Conservation (phyloP, 2,888 invertebrate species). For the Herminia tarsipennalis region DNA sequence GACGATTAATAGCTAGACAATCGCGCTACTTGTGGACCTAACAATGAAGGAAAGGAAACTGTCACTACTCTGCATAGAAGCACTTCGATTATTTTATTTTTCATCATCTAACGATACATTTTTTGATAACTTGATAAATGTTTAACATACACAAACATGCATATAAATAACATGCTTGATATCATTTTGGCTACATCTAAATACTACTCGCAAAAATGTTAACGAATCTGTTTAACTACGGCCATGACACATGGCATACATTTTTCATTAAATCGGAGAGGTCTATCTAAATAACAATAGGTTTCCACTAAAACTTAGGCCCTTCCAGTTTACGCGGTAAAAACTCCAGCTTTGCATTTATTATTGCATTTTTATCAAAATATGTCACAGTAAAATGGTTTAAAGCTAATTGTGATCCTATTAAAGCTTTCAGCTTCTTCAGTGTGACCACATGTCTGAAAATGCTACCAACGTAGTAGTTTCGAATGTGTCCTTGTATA, state of each 20-base stretch:
- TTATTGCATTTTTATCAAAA: constrained; percentile 54
- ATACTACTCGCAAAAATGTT: constrained; percentile 73
- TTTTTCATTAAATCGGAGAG: constrained; percentile 54
- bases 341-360: constrained; percentile 37
- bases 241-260: constrained; percentile 70
- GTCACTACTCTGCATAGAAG: constrained; percentile 70
- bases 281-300: constrained; percentile 66
- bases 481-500: constrained; percentile 35
- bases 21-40: constrained; percentile 25
- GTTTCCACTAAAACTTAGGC: constrained; percentile 77
- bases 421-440: constrained; percentile 70
- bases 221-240: constrained; percentile 76
- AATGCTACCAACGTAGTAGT: constrained; percentile 36
- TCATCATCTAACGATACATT: constrained; percentile 78
- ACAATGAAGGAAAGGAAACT: constrained; percentile 54
- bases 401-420: constrained; percentile 56
- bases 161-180: constrained; percentile 72
- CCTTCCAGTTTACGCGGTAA: constrained; percentile 48
- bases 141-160: constrained; percentile 76
- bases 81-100: constrained; percentile 62
- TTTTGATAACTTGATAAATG: constrained; percentile 75
- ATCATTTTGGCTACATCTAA: constrained; percentile 75
- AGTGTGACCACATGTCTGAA: constrained; percentile 41
- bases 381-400: constrained; percentile 52
- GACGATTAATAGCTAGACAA: constrained; percentile 1